Conservation (phyloP, 2,113 vertebrate genomes). For the Vanacampus margaritifer region DNA sequence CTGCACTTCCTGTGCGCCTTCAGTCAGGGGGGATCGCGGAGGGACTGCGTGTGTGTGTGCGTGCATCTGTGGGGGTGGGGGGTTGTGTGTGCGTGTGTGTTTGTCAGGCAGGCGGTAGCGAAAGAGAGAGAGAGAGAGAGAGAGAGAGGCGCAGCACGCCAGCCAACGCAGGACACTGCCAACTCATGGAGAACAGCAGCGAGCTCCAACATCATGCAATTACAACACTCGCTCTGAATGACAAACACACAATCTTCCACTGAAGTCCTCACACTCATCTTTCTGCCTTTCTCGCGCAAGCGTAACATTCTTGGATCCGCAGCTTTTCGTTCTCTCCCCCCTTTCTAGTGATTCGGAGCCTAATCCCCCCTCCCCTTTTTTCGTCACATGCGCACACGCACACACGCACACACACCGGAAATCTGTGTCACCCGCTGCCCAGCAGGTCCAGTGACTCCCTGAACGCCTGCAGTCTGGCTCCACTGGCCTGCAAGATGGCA, state of each 20-base stretch:
- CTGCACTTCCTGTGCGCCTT: constrained; percentile 76
- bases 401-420: constrained; percentile 52
- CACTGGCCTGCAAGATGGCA: constrained; percentile 74
- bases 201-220: constrained; percentile 66
- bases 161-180: constrained; percentile 71
- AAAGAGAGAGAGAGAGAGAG: constrained; percentile 40
- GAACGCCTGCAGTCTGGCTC: constrained; percentile 74
- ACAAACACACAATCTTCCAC: constrained; percentile 59
- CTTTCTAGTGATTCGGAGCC: constrained; percentile 71
- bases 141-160: constrained; percentile 62
- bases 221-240: constrained; percentile 58
- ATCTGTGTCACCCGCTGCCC: constrained; percentile 74
- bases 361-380: constrained; percentile 61
- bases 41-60: constrained; percentile 47
- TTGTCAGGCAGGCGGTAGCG: constrained; percentile 26
- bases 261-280: constrained; percentile 54
- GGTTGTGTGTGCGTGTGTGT: constrained; percentile 45
- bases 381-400: constrained; percentile 9
- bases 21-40: constrained; percentile 73
- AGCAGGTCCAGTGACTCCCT: constrained; percentile 73
- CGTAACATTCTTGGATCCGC: constrained; percentile 67
- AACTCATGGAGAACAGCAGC: constrained; percentile 71
- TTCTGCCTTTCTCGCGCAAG: constrained; percentile 64
- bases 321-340: constrained; percentile 20
- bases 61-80: constrained; percentile 40